Percentiles rank a stretch among this genome's conserved stretches.
Conservation (phyloP, 2,888 invertebrate species). For the Dolichopus griseipennis region DNA sequence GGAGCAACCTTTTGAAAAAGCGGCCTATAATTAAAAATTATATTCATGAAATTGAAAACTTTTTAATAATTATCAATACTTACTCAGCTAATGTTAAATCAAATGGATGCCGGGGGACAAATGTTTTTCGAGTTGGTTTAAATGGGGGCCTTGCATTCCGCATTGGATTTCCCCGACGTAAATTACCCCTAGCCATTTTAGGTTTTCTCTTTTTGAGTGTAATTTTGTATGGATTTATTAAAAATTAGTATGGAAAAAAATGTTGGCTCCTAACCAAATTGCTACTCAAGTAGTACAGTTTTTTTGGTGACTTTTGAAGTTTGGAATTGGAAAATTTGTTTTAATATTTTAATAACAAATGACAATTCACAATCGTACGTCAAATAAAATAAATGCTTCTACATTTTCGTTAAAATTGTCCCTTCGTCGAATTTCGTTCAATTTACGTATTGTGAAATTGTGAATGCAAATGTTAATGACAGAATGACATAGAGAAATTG, state of each 20-base stretch:
- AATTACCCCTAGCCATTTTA: slow-evolving; percentile 65
- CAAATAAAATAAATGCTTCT: too few species aligned
- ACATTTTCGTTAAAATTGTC: too few species aligned
- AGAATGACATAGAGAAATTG: too few species aligned
- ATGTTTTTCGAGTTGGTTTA: slow-evolving; percentile 47
- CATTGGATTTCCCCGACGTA: slow-evolving; percentile 55
- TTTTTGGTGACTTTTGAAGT: too few species aligned
- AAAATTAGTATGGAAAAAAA: too few species aligned
- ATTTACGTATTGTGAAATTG: background rate
- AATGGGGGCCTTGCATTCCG: slow-evolving; percentile 58
- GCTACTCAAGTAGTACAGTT: too few species aligned
- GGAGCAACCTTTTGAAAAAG: slow-evolving; percentile 75
- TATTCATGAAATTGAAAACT: background rate
- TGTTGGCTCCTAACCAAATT: too few species aligned
- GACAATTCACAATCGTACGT: too few species aligned
- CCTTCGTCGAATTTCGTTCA: too few species aligned
- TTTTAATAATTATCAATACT: background rate
- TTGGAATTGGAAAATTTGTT: too few species aligned
- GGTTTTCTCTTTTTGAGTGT: background rate
- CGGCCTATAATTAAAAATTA: slow-evolving; percentile 37
- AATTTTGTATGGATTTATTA: too few species aligned
- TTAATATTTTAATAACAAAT: too few species aligned
- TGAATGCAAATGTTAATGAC: background rate
- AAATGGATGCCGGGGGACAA: slow-evolving; percentile 71
- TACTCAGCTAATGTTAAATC: slow-evolving; percentile 75